phyloP scores from a whole-genome alignment of 2,888 invertebrate species.

The Tipula helvola region DNA sequence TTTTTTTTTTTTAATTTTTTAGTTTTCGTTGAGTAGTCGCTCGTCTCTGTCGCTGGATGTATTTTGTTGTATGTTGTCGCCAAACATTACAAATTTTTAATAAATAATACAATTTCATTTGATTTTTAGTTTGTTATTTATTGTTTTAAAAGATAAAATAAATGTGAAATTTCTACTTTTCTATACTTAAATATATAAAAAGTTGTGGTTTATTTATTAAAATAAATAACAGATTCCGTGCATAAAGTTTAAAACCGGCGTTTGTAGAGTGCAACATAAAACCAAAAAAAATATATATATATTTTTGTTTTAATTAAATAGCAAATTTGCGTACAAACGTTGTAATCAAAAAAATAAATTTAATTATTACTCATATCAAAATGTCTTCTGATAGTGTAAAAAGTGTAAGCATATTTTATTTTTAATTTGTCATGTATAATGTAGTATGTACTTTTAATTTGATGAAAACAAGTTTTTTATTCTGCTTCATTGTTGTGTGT shows the following conservation, averaged over 20 bases:
- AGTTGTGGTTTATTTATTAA: not conserved
- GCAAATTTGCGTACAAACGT: not conserved
- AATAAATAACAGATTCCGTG: not conserved
- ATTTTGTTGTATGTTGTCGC: not conserved
- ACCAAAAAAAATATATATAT: not conserved
- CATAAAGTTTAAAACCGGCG: not conserved
- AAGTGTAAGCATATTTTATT: not conserved
- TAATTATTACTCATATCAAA: not conserved
- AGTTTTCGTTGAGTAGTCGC: not conserved
- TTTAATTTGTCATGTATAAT: not conserved
- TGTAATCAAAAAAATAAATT: not conserved
- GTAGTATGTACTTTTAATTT: not conserved
- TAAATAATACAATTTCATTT: not conserved
- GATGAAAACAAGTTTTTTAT: not conserved
- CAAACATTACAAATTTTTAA: not conserved
- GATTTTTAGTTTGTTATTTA: not conserved
- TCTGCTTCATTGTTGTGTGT: not conserved
- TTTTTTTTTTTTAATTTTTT: not conserved
- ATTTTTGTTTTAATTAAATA: not conserved
- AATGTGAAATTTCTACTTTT: not conserved
- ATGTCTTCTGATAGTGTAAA: constrained; percentile 11
- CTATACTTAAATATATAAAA: not conserved
- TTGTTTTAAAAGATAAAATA: not conserved
- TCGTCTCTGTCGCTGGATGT: not conserved
- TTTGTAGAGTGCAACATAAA: not conserved